Percentiles rank a stretch among this genome's conserved stretches.
Conservation (phyloP, 1,140 invertebrate species). For the Gryllus bimaculatus region DNA sequence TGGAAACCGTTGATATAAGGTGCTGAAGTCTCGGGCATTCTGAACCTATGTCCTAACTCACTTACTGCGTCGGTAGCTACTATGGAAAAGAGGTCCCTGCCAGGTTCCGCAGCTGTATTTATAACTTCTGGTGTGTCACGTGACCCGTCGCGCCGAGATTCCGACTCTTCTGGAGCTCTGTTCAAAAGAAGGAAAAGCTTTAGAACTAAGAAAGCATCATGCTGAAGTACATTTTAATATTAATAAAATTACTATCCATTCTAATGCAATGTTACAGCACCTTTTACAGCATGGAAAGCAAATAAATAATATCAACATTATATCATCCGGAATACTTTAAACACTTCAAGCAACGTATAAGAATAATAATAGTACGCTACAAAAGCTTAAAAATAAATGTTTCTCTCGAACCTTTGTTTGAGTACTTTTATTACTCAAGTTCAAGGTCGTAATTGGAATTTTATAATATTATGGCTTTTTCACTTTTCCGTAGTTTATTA, state of each 20-base stretch:
- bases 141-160: constrained; percentile 28
- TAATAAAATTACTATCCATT: neutral
- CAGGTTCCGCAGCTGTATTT: constrained; percentile 1
- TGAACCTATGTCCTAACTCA: constrained; percentile 26
- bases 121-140: constrained; percentile 19
- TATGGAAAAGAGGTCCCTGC: constrained; percentile 19
- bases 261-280: neutral
- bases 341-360: neutral
- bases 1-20: constrained; percentile 58
- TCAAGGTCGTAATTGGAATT: too few species aligned
- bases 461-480: too few species aligned
- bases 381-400: neutral
- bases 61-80: constrained; percentile 11
- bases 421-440: too few species aligned
- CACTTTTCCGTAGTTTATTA: too few species aligned
- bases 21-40: constrained; percentile 62
- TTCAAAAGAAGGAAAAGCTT: neutral
- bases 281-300: too few species aligned
- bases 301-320: neutral
- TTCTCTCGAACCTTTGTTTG: too few species aligned
- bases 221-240: neutral
- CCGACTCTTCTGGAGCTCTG: neutral
- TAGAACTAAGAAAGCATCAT: neutral
- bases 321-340: neutral
- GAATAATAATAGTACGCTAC: neutral